phyloP scores from a whole-genome alignment of 2,797 vertebrate species.

The Acanthiza pusilla region DNA sequence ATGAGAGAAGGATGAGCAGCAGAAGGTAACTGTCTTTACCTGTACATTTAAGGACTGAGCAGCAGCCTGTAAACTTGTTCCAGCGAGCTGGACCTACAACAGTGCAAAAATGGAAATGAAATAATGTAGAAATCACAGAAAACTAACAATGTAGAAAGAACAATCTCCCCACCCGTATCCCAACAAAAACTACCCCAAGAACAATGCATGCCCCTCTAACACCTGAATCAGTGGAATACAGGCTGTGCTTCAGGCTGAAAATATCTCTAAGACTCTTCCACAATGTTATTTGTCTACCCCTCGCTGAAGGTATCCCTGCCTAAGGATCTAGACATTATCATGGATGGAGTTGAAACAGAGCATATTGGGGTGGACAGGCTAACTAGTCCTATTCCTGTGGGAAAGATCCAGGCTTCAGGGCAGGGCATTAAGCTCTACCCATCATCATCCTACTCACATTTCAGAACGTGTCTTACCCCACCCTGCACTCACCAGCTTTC shows the following conservation, averaged over 20 bases:
- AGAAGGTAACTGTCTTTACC: constrained; percentile 66
- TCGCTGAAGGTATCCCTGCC: neutral
- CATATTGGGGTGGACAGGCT: neutral
- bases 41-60: constrained; percentile 83
- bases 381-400: neutral
- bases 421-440: neutral
- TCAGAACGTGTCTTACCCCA: neutral
- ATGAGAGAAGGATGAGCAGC: neutral
- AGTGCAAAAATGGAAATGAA: constrained; percentile 59
- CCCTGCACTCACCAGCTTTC: neutral
- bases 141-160: neutral
- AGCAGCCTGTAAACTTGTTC: constrained; percentile 83
- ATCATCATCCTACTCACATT: neutral
- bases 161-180: neutral
- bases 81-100: constrained; percentile 81
- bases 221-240: neutral
- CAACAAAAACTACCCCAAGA: neutral
- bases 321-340: neutral
- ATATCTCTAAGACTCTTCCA: neutral
- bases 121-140: neutral
- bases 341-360: neutral
- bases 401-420: neutral
- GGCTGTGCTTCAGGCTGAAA: neutral
- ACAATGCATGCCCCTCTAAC: neutral
- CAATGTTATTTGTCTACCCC: neutral